Evolutionary conservation across 2,797 vertebrate species (phyloP).

Genomic region (Coregonus ussuriensis): DNA sequence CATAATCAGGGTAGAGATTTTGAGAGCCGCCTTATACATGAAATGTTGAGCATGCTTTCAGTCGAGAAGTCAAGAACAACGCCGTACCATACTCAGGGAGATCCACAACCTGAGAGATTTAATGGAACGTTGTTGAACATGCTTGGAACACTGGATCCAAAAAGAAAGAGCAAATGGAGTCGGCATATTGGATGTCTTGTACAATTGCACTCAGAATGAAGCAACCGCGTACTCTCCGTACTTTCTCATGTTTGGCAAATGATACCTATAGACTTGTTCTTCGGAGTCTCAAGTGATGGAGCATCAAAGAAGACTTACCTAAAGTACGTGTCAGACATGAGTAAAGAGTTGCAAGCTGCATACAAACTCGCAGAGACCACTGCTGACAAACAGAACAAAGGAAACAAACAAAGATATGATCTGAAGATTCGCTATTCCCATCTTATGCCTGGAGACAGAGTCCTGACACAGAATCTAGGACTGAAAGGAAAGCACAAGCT

Average conservation of each 20-base stretch:
- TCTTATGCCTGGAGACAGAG: slow-evolving; percentile 27
- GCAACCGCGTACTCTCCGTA: neutral
- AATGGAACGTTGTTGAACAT: neutral
- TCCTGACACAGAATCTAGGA: slow-evolving; percentile 22
- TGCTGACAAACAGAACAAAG: slow-evolving; percentile 1
- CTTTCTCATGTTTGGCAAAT: neutral
- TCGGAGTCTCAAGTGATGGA: too few species aligned
- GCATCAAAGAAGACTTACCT: too few species aligned
- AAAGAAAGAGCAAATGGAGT: too few species aligned
- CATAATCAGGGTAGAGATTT: neutral
- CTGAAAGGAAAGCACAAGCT: neutral
- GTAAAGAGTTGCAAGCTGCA: slow-evolving; percentile 10
- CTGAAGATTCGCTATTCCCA: neutral
- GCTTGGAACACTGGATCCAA: neutral
- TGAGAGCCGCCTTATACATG: too few species aligned
- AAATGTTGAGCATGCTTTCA: too few species aligned
- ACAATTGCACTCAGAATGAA: neutral
- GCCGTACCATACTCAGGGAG: neutral
- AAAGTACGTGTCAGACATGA: slow-evolving; percentile 2
- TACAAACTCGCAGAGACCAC: slow-evolving; percentile 18
- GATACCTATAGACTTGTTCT: too few species aligned
- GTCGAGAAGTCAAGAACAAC: neutral
- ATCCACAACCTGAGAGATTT: too few species aligned
- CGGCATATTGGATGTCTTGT: too few species aligned
- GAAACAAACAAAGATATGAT: slow-evolving; percentile 23